Evolutionary conservation across 2,888 invertebrate species (phyloP).

Genomic region (Dasysyrphus tricinctus): DNA sequence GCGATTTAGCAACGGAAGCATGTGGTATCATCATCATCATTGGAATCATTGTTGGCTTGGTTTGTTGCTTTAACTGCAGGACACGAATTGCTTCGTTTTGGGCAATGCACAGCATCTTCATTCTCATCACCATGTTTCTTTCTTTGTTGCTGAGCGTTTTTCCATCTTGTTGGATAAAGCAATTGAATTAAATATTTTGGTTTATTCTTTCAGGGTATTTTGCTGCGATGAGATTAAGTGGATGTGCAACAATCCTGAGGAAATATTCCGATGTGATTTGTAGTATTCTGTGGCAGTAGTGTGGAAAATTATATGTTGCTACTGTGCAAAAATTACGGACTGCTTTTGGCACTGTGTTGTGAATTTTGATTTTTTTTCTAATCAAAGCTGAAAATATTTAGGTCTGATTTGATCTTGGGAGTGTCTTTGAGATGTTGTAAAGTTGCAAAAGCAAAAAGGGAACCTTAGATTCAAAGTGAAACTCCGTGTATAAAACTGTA

Average conservation of each 20-base stretch:
- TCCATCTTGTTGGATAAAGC: conserved; percentile 74
- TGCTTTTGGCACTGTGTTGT: conserved; percentile 20
- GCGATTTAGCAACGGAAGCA: conserved; percentile 73
- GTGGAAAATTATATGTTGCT: conserved; percentile 40
- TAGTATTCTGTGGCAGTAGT: conserved; percentile 26
- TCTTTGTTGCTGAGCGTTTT: conserved; percentile 68
- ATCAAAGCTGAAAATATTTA: background rate
- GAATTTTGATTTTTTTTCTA: background rate
- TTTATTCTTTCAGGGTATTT: conserved; percentile 63
- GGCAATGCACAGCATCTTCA: conserved; percentile 6
- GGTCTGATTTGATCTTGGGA: too few species aligned
- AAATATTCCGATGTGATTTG: conserved; percentile 62
- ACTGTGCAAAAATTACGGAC: background rate
- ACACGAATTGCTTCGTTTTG: conserved; percentile 30
- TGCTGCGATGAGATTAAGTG: conserved; percentile 67
- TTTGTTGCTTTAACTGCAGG: conserved; percentile 67
- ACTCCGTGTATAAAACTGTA: too few species aligned
- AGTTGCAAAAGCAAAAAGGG: too few species aligned
- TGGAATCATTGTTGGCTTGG: conserved; percentile 68
- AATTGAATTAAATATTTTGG: conserved; percentile 73
- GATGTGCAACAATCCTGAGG: conserved; percentile 66
- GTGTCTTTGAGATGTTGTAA: too few species aligned
- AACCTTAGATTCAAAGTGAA: too few species aligned
- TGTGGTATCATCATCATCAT: conserved; percentile 66
- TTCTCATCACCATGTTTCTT: conserved; percentile 15